Conservation (phyloP, 1,140 invertebrate species). For the Lineus longissimus region DNA sequence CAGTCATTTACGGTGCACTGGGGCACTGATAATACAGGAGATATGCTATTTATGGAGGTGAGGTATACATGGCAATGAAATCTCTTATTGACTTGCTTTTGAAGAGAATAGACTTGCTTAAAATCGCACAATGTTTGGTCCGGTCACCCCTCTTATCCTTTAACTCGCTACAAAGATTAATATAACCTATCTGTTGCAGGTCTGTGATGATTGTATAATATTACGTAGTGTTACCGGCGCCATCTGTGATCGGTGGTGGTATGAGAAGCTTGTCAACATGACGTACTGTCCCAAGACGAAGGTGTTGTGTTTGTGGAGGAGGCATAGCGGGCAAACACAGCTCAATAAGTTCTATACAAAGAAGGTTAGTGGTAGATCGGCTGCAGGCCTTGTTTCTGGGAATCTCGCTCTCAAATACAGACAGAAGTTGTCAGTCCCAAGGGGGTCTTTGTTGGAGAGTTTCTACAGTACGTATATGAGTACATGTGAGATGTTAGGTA, state of each 20-base stretch:
- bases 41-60: slow-evolving; percentile 93
- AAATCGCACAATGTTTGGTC: no score
- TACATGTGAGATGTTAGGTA: no score
- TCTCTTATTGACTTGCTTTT: neutral
- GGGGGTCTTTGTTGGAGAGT: no score
- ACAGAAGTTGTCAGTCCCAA: no score
- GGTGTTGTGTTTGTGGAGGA: slow-evolving; percentile 87
- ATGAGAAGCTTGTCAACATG: slow-evolving; percentile 98
- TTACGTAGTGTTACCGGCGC: slow-evolving; percentile 87
- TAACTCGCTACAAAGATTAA: neutral
- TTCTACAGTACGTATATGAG: no score
- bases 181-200: slow-evolving; percentile 46
- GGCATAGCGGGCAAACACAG: slow-evolving; percentile 62
- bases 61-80: neutral
- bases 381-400: no score
- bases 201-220: slow-evolving; percentile 95
- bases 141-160: no score
- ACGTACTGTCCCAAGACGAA: slow-evolving; percentile 93
- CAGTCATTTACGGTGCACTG: slow-evolving; percentile 97
- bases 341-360: slow-evolving; percentile 99
- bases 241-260: slow-evolving; percentile 98
- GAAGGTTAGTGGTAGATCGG: slow-evolving; percentile 66
- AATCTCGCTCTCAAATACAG: no score
- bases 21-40: slow-evolving; percentile 81
- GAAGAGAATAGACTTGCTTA: neutral